Evolutionary conservation across 2,888 invertebrate genomes (phyloP).

Genomic region (Ypsolopha sequella): DNA sequence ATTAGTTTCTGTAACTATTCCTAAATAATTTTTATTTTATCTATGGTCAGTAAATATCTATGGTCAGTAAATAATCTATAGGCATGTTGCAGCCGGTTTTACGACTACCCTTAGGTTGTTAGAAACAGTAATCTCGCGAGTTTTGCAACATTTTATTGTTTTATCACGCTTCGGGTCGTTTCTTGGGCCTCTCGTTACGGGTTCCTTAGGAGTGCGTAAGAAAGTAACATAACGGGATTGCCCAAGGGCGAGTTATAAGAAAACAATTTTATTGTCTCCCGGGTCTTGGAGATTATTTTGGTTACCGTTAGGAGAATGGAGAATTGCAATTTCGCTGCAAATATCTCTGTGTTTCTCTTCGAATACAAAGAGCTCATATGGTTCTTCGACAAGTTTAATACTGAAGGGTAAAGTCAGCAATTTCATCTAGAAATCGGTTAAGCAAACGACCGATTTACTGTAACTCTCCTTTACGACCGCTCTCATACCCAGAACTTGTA

Average conservation of each 20-base stretch:
- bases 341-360: no score
- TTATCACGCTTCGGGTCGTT: conserved; percentile 26
- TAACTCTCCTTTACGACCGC: conserved; percentile 43
- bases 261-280: conserved; percentile 45
- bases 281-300: conserved; percentile 38
- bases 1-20: no score
- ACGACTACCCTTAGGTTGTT: conserved; percentile 12
- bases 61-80: not conserved
- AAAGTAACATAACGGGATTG: conserved; percentile 33
- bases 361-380: no score
- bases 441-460: conserved; percentile 53
- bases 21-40: no score
- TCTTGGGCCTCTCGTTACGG: not conserved
- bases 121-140: conserved; percentile 33
- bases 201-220: conserved; percentile 28
- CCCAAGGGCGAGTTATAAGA: conserved; percentile 40
- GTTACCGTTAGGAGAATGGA: not conserved
- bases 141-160: conserved; percentile 46
- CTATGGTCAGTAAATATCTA: no score
- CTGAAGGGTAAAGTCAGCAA: conserved; percentile 36
- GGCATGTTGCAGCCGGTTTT: not conserved
- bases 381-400: conserved; percentile 4
- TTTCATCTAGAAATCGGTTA: conserved; percentile 54
- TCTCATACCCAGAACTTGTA: conserved; percentile 28
- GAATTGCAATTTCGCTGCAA: no score